Percentiles rank a stretch among this genome's conserved stretches.
Conservation (phyloP, 2,113 vertebrate species). For the Tursiops truncatus region DNA sequence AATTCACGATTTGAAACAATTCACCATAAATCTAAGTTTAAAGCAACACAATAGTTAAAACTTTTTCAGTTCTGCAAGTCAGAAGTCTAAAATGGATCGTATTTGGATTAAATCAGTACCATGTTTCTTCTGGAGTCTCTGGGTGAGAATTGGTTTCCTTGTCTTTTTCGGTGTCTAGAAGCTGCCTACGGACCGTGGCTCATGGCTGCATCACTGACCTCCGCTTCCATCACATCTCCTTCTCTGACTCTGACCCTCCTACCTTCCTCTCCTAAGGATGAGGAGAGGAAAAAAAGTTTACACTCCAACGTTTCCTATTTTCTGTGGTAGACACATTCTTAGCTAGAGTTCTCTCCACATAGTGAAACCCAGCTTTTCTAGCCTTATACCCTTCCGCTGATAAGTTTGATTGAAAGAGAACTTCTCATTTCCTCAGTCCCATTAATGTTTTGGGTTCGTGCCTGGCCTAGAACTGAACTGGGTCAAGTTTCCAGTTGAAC, state of each 20-base stretch:
- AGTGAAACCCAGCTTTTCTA: background rate
- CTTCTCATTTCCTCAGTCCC: background rate
- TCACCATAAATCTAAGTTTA: background rate
- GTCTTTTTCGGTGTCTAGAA: background rate
- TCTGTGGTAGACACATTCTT: background rate
- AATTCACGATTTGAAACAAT: no score
- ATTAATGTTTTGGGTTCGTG: background rate
- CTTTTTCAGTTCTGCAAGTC: rapidly evolving
- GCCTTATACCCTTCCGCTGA: background rate
- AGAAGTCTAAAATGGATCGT: background rate
- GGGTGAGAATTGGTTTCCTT: background rate
- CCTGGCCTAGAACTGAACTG: background rate
- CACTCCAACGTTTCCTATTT: background rate
- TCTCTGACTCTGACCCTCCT: background rate
- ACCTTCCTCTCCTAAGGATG: background rate
- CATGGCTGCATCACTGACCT: rapidly evolving
- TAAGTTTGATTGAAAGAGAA: background rate
- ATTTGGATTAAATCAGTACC: no score
- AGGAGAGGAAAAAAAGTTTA: no score
- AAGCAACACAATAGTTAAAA: no score
- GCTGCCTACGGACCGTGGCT: rapidly evolving
- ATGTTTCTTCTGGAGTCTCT: background rate
- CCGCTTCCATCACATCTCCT: background rate
- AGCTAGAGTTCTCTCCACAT: background rate
- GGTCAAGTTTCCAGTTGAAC: background rate